Evolutionary conservation across 2,888 invertebrate genomes (phyloP).

Genomic region (Nymphalis polychloros): DNA sequence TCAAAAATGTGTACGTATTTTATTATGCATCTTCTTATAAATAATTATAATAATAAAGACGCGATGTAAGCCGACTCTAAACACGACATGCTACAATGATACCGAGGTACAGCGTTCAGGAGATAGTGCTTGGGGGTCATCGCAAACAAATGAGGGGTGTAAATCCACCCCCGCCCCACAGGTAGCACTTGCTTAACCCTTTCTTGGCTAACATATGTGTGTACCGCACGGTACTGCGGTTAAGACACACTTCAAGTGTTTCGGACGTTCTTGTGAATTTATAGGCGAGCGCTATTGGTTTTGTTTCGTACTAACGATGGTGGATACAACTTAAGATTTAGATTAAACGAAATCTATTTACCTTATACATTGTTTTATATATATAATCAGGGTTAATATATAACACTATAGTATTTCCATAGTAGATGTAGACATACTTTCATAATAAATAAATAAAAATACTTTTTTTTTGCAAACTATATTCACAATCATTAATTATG

Average conservation of each 20-base stretch:
- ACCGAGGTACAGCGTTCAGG: conserved; percentile 59
- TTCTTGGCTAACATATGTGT: conserved; percentile 77
- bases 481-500: too few relatives aligned
- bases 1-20: too few relatives aligned
- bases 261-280: conserved; percentile 74
- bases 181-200: conserved; percentile 77
- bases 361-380: conserved; percentile 1
- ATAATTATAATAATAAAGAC: conserved; percentile 2
- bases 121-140: conserved; percentile 82
- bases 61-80: conserved; percentile 58
- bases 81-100: conserved; percentile 58
- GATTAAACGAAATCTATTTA: conserved; percentile 10
- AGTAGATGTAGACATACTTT: too few relatives aligned
- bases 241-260: conserved; percentile 77
- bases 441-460: too few relatives aligned
- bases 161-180: conserved; percentile 75
- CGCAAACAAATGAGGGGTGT: conserved; percentile 86
- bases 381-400: neutral
- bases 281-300: conserved; percentile 76
- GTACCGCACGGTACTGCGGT: conserved; percentile 56
- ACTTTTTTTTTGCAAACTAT: too few relatives aligned
- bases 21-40: too few relatives aligned
- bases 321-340: conserved; percentile 31
- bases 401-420: too few relatives aligned
- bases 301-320: conserved; percentile 51